Evolutionary conservation across 2,113 vertebrate genomes (phyloP), one percentile per base, ranked within the genome.

Genomic region (Semnornis frantzii): DNA sequence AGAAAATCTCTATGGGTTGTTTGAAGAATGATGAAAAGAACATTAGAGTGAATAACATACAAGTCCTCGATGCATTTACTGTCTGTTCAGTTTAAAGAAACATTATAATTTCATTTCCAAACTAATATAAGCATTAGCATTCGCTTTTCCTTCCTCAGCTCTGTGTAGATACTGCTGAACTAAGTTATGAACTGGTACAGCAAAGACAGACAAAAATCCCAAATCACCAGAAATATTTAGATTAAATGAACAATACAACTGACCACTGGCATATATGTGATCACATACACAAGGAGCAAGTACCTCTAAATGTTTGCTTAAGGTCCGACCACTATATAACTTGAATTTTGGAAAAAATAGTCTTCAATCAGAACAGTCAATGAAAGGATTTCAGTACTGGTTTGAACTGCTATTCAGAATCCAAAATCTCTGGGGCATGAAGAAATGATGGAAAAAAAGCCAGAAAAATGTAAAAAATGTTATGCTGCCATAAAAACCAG

Each of bases 21-120:
- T 83, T 90, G 76, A 94, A 90, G 60, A 89, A 90, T 52, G 77
- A 93, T 93, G 82, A 95, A 87, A 85, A 90, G 80, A 86, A 71
- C 69, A 15, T 89, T 64, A 50, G n/a, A 83, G 65, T 34, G 60
- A 88, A 77, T 11, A 64, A 69, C 60, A 85, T 10, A 33, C 15
- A 20, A 9, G 64, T 81, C 69, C 83, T 82, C 14, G 3, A 80
- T 33, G 48, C 2, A 19, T 71, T 68, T 86, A 34, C 77, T 33
- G 73, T 17, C 65, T 68, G 33, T 31, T 63, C 62, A 8, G 37
- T 63, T 90, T 57, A 74, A 93, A 93, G 76, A 27, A 54, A 89
- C 48, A 9, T 4, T 68, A 44, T 37, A 21, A 68, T 81, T 96
- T 93, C 2, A 1, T 83, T 84, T 77, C 73, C 86, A 70, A 89